Percentiles rank a stretch among this genome's conserved stretches.
Evolutionary conservation across 1,140 invertebrate species (phyloP).

Genomic region (Ectropis grisescens): DNA sequence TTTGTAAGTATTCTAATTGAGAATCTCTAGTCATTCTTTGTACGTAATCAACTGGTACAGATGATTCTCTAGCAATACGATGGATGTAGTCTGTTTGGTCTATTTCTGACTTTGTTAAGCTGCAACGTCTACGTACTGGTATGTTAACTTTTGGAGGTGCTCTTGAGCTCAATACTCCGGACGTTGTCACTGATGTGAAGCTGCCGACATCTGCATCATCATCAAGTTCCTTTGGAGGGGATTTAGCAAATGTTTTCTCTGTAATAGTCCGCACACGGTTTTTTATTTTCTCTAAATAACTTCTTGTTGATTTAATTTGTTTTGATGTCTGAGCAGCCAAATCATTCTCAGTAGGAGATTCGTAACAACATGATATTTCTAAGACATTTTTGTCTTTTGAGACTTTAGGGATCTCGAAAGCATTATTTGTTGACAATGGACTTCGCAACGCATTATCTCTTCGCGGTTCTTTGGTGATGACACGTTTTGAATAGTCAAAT

Average conservation of each 20-base stretch:
- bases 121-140: conserved; percentile 49
- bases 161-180: conserved; percentile 71
- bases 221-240: conserved; percentile 35
- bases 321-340: conserved; percentile 57
- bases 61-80: conserved; percentile 43
- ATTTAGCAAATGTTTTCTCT: conserved; percentile 64
- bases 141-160: conserved; percentile 31
- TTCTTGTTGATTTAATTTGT: conserved; percentile 64
- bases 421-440: conserved; percentile 24
- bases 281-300: conserved; percentile 73
- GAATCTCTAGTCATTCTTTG: too few relatives aligned
- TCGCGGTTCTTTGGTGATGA: conserved; percentile 50
- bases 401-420: conserved; percentile 42
- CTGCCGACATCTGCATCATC: conserved; percentile 63
- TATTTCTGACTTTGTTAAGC: conserved; percentile 74
- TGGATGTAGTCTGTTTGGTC: conserved; percentile 72
- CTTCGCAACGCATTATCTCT: conserved; percentile 35
- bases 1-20: conserved; percentile 64
- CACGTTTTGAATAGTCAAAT: conserved; percentile 39
- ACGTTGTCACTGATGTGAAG: conserved; percentile 73
- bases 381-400: conserved; percentile 71
- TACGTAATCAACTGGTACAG: conserved; percentile 21
- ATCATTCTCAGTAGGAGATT: conserved; percentile 61
- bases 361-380: conserved; percentile 73
- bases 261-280: conserved; percentile 69